Conservation (phyloP, 2,797 vertebrate genomes). For the Sus cebifrons region DNA sequence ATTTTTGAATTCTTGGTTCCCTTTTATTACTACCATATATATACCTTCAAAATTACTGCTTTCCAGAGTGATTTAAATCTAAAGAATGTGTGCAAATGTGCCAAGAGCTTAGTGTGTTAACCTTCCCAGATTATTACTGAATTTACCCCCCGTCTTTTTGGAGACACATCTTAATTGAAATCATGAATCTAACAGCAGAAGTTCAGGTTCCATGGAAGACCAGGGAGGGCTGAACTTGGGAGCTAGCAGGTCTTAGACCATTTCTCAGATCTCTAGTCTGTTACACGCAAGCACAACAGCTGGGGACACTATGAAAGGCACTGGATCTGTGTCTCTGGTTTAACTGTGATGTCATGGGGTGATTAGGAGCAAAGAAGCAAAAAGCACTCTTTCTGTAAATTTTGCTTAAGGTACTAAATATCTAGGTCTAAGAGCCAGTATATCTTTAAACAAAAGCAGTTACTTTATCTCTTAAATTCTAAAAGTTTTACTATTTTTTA, state of each 20-base stretch:
- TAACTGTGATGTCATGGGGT: background rate
- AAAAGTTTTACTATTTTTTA: slow-evolving; percentile 7
- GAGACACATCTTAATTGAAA: background rate
- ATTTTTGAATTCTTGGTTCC: background rate
- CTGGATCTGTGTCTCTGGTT: background rate
- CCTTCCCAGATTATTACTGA: background rate
- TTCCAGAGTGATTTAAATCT: slow-evolving; percentile 20
- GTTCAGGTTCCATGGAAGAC: background rate
- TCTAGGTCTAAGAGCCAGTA: background rate
- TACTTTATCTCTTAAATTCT: background rate
- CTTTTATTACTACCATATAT: background rate
- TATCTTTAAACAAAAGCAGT: background rate
- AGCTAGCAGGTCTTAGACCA: background rate
- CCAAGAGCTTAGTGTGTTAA: background rate
- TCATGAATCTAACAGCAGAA: background rate
- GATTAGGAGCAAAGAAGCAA: background rate
- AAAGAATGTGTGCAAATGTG: background rate
- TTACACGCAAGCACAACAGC: background rate
- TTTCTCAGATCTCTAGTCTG: background rate
- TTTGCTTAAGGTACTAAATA: background rate
- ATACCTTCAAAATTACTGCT: background rate
- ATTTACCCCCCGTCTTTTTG: background rate
- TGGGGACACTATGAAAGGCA: background rate
- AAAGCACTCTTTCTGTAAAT: background rate
- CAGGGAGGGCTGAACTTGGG: background rate